Base-by-base conservation (phyloP, 92 coral and sea anemone species). In the Phenganax stokvisi region DNA sequence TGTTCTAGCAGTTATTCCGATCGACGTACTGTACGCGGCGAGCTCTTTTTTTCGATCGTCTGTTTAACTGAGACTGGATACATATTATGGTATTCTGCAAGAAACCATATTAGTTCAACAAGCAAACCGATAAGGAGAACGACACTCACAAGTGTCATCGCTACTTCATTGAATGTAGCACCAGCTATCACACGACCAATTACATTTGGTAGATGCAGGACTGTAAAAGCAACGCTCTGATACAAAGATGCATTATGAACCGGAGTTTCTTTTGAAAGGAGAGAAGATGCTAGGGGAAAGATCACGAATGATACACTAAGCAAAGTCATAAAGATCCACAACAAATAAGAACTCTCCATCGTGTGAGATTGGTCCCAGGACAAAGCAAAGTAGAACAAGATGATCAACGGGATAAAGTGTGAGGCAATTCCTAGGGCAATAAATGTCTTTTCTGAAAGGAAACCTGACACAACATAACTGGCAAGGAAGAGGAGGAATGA, bases 161-260 rank as follows among this genome's bases (percentile, higher is more conserved):
- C 44, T 37, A 6, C 30, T 28, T 37, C 47, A 53, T 9, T 12
- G 15, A 68, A 68, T 28, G 73, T 68, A 0, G 17, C 73, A 37
- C 73, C 73, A 68, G 54, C 73, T 30, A 68, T 2, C 10, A 37
- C 73, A 68, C 73, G 73, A 29, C 73, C 73, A 27, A 28, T 10
- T 3, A 68, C 9, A n/a, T 12, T 30, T 3, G 15, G 7, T 6
- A 28, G 0, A 13, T 68, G 12, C 53, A 68, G n/a, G 10, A 29
- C 30, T 12, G 73, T 9, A 7, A 68, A 68, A 2, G 54, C 15
- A 6, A 68, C 6, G 13, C 73, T 37, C 30, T 68, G 70, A 64
- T 64, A 64, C 27, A 64, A 64, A 6, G 73, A 68, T 1, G 73
- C 73, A 30, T 53, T 68, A 6, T 68, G 31, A 6, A 68, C 53